phyloP scores from a whole-genome alignment of 2,888 invertebrate genomes.

The Synanthedon myopaeformis region DNA sequence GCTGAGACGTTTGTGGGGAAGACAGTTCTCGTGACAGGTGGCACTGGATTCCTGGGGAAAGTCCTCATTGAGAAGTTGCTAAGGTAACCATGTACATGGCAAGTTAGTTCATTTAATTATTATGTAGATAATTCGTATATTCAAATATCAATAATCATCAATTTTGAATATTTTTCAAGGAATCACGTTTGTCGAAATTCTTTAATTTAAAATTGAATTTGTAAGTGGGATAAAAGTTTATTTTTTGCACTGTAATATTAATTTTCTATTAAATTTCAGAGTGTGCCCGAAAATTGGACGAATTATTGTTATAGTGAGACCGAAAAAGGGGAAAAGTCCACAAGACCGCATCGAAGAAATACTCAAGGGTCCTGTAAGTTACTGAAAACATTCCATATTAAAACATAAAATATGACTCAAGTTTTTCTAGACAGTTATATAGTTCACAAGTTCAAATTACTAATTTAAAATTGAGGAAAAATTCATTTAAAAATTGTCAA shows the following conservation, averaged over 20 bases:
- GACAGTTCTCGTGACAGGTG: slow-evolving; percentile 82
- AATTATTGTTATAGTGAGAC: slow-evolving; percentile 81
- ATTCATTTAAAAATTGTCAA: too few species aligned
- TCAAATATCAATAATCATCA: too few species aligned
- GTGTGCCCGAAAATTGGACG: slow-evolving; percentile 75
- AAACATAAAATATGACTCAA: too few species aligned
- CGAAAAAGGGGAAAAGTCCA: slow-evolving; percentile 81
- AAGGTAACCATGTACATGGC: slow-evolving; percentile 42
- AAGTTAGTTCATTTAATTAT: background rate
- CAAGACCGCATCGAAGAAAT: slow-evolving; percentile 77
- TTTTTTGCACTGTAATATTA: too few species aligned
- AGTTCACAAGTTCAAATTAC: too few species aligned
- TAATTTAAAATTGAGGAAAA: too few species aligned
- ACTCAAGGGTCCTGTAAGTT: slow-evolving; percentile 78
- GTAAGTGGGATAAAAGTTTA: too few species aligned
- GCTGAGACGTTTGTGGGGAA: slow-evolving; percentile 49
- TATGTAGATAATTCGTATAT: background rate
- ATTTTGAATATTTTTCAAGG: too few species aligned
- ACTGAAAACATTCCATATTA: background rate
- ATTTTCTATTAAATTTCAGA: slow-evolving; percentile 20
- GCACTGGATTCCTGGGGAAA: slow-evolving; percentile 91
- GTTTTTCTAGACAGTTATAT: too few species aligned
- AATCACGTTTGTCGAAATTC: too few species aligned
- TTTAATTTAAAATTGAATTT: too few species aligned
- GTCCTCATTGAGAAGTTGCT: slow-evolving; percentile 88